Conservation (phyloP, 2,113 vertebrate species). For the Silurus asotus region DNA sequence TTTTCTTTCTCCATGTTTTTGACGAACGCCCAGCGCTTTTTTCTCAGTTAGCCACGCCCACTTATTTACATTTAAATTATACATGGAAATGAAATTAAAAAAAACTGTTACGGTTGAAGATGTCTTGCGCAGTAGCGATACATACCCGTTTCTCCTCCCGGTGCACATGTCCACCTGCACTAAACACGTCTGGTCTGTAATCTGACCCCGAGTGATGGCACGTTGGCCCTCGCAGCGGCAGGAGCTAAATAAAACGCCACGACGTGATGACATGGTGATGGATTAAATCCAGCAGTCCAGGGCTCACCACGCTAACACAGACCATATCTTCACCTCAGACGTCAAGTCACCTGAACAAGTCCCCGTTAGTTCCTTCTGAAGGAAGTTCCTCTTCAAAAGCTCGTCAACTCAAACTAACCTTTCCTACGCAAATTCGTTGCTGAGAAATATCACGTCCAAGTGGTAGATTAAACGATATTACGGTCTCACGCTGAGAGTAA, state of each 20-base stretch:
- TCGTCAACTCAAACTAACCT: too few species aligned
- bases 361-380: too few species aligned
- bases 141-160: too few species aligned
- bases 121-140: too few species aligned
- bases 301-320: neutral
- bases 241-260: conserved; percentile 22
- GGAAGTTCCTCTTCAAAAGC: neutral
- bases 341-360: neutral
- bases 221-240: conserved; percentile 13
- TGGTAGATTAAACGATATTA: neutral
- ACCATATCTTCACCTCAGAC: neutral
- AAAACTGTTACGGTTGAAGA: too few species aligned
- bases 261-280: neutral
- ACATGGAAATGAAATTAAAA: too few species aligned
- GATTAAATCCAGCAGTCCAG: conserved; percentile 25
- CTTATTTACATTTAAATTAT: too few species aligned
- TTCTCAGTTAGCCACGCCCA: too few species aligned
- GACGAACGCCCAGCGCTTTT: too few species aligned
- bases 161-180: neutral
- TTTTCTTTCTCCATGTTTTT: too few species aligned
- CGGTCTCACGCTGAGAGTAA: neutral
- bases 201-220: neutral
- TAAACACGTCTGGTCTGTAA: conserved; percentile 26
- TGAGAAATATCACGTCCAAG: neutral
- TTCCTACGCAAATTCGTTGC: too few species aligned